Evolutionary conservation across 2,888 invertebrate genomes (phyloP).

Genomic region (Melinaea marsaeus): DNA sequence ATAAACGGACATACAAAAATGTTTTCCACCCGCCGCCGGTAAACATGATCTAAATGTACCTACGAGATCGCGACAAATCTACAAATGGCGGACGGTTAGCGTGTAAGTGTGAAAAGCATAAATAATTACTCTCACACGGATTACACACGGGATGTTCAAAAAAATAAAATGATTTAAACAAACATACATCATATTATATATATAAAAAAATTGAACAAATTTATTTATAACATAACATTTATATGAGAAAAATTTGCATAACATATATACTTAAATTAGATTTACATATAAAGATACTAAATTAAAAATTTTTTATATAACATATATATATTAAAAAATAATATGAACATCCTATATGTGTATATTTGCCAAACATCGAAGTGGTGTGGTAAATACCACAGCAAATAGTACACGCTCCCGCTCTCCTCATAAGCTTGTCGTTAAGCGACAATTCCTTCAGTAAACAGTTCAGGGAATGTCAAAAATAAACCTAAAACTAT

Average conservation of each 20-base stretch:
- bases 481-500: slow-evolving; percentile 9
- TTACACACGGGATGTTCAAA: slow-evolving; percentile 37
- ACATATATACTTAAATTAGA: too few species aligned
- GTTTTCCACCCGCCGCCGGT: slow-evolving; percentile 14
- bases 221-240: too few species aligned
- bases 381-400: slow-evolving; percentile 43
- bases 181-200: too few species aligned
- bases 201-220: too few species aligned
- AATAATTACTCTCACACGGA: slow-evolving; percentile 58
- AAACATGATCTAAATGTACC: slow-evolving; percentile 29
- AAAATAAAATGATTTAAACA: neutral
- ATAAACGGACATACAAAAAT: slow-evolving; percentile 40
- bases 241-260: too few species aligned
- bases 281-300: too few species aligned
- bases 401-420: slow-evolving; percentile 54
- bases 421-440: slow-evolving; percentile 67
- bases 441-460: slow-evolving; percentile 61
- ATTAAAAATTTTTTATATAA: too few species aligned
- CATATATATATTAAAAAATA: too few species aligned
- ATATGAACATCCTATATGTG: too few species aligned
- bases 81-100: slow-evolving; percentile 59
- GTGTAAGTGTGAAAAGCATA: slow-evolving; percentile 67
- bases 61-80: slow-evolving; percentile 54
- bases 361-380: neutral
- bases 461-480: slow-evolving; percentile 38